phyloP scores from a whole-genome alignment of 2,888 invertebrate genomes.

The Meghimatium bilineatum region DNA sequence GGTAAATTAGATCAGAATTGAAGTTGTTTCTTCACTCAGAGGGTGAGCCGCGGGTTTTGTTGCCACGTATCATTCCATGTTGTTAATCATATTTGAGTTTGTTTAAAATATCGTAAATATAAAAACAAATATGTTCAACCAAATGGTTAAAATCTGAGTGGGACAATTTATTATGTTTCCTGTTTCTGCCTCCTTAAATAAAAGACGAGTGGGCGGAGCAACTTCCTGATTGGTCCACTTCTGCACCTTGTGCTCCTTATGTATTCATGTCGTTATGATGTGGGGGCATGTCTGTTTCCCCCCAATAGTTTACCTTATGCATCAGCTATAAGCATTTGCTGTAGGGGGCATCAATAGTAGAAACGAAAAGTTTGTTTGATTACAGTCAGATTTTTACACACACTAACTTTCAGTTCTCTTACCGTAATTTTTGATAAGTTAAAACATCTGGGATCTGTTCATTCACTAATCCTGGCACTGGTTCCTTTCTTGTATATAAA shows the following conservation, averaged over 20 bases:
- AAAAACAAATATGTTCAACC: not conserved
- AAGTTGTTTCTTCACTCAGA: not conserved
- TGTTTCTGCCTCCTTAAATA: slow-evolving; percentile 27
- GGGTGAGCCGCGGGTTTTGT: not conserved
- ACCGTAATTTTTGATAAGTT: not conserved
- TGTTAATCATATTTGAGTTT: no score
- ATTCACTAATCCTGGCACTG: no score
- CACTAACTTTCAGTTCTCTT: not conserved
- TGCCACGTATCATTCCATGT: not conserved
- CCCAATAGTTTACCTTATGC: slow-evolving; percentile 8
- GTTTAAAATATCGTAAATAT: no score
- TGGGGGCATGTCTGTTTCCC: not conserved
- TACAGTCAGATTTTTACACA: not conserved
- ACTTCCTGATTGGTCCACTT: slow-evolving; percentile 26
- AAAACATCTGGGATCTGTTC: not conserved
- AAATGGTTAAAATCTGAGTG: not conserved
- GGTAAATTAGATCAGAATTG: not conserved
- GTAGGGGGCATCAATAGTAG: slow-evolving; percentile 1
- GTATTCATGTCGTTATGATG: not conserved
- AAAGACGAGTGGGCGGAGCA: slow-evolving; percentile 28
- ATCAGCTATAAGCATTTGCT: not conserved
- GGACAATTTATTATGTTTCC: not conserved
- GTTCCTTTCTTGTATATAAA: not conserved
- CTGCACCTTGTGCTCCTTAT: not conserved
- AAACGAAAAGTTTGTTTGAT: not conserved